Evolutionary conservation across 2,797 vertebrate species (phyloP).

Genomic region (Delichon dasypus): DNA sequence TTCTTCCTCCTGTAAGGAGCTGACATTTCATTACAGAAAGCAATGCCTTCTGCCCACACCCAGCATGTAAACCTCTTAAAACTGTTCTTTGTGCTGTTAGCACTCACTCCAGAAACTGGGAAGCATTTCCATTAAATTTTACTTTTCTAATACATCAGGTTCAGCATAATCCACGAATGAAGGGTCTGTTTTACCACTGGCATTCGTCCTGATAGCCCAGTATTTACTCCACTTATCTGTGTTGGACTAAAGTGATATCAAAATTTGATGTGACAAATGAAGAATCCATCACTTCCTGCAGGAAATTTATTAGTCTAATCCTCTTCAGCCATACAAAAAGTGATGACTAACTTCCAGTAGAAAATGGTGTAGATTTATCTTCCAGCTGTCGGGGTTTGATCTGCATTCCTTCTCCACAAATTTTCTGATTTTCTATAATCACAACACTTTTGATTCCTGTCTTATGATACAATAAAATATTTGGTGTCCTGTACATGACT

Average conservation of each 20-base stretch:
- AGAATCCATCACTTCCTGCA: neutral
- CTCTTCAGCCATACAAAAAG: neutral
- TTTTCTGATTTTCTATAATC: neutral
- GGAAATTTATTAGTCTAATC: neutral
- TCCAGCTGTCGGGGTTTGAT: neutral
- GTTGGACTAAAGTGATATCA: neutral
- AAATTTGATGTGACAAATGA: neutral
- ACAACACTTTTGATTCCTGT: neutral
- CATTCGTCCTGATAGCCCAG: neutral
- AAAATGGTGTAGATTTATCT: neutral
- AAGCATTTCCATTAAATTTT: neutral
- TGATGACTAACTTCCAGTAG: neutral
- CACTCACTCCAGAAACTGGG: neutral
- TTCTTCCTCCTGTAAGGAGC: neutral
- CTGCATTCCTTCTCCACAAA: neutral
- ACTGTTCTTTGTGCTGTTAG: neutral
- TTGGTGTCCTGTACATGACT: neutral
- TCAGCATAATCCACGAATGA: neutral
- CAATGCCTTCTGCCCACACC: neutral
- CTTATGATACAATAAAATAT: neutral
- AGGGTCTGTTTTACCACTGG: neutral
- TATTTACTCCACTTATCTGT: slow-evolving; percentile 15
- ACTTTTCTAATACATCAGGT: neutral
- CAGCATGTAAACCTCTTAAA: neutral
- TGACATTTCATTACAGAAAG: neutral